A percentile compares a stretch with the other conserved stretches of the same genome.
Evolutionary conservation across 2,113 vertebrate genomes (phyloP).

Genomic region (Gavia stellata): DNA sequence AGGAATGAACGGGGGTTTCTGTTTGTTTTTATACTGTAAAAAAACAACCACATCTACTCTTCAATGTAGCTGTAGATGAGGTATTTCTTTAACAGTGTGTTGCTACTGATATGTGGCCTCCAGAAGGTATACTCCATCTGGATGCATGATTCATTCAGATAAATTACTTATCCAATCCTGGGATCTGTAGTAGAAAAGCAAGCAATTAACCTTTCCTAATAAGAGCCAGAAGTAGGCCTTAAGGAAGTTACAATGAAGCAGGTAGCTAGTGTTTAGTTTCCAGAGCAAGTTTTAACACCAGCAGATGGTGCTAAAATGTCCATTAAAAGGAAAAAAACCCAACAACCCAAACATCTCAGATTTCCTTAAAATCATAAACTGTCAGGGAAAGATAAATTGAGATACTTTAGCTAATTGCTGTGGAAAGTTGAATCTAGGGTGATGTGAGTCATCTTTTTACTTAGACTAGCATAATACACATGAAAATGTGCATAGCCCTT

Average conservation of each 20-base stretch:
- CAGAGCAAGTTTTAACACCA: conserved; percentile 73
- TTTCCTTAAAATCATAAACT: conserved; percentile 84
- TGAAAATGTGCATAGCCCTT: conserved; percentile 4
- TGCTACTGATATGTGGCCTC: not conserved
- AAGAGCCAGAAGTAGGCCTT: conserved; percentile 33
- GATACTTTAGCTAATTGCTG: conserved; percentile 81
- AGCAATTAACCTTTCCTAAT: conserved; percentile 63
- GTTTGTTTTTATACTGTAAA: not conserved
- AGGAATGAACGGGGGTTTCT: not conserved
- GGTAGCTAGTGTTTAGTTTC: conserved; percentile 46
- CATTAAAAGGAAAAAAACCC: conserved; percentile 60
- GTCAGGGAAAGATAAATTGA: conserved; percentile 83
- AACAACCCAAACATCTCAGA: conserved; percentile 63
- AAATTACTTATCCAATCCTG: conserved; percentile 9
- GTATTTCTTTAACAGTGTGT: not conserved
- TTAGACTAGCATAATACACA: conserved; percentile 33
- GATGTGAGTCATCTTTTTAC: conserved; percentile 69
- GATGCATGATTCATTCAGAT: conserved; percentile 18
- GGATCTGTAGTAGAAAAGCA: conserved; percentile 42
- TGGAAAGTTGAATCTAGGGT: conserved; percentile 78
- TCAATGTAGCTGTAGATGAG: not conserved
- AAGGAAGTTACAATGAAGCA: conserved; percentile 40
- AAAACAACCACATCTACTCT: not conserved
- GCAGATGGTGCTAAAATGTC: conserved; percentile 90
- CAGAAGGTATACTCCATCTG: conserved; percentile 5